Base-by-base conservation (phyloP, 2,113 vertebrate species). In the Brienomyrus brachyistius region DNA sequence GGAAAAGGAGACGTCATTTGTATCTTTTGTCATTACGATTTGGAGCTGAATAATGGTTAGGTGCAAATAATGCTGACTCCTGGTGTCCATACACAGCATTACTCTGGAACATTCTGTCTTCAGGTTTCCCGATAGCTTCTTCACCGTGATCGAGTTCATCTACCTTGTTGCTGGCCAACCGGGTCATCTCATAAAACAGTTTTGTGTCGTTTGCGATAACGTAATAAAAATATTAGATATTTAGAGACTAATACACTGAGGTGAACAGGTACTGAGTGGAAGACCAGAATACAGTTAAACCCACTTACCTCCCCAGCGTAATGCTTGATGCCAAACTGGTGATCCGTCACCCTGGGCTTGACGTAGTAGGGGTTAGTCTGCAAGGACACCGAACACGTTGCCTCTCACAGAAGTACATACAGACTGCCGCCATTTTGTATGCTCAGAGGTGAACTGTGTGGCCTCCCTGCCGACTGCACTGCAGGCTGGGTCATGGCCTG, bases 291-390 rank as follows among this genome's bases (percentile, higher is more conserved):
- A 40, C 13, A 19, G 74, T 11, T 17, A 77, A 40, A 77, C 4
- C 0, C 84, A 93, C 93, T 88, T 89, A 97, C 97, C 97, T 98
- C 97, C 82, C 97, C 98, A 19, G 98, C 98, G 31, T 98, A 98
- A 92, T 98, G 98, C 87, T 95, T 97, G 92, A 98, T 98, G 45
- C 98, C 98, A 94, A 98, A 98, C 93, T 98, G 97, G 93, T 97
- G 95, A 92, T 98, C 98, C 45, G 96, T 97, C 88, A 98, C 95
- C 56, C 97, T 95, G 89, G 98, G 98, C 90, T 98, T 98, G 88
- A 97, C 95, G 51, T 98, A 98, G 93, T 96, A 98, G 0, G 96
- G 97, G 90, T 98, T 98, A 48, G 95, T 97, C 98, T 98, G 95
- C 89, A 94, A 59, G 31, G 86, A 90, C 27, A 89, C n/a, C 7